Evolutionary conservation across 2,888 invertebrate genomes (phyloP), one percentile per base, ranked within the genome.

Genomic region (Archaeoteleia sp.): DNA sequence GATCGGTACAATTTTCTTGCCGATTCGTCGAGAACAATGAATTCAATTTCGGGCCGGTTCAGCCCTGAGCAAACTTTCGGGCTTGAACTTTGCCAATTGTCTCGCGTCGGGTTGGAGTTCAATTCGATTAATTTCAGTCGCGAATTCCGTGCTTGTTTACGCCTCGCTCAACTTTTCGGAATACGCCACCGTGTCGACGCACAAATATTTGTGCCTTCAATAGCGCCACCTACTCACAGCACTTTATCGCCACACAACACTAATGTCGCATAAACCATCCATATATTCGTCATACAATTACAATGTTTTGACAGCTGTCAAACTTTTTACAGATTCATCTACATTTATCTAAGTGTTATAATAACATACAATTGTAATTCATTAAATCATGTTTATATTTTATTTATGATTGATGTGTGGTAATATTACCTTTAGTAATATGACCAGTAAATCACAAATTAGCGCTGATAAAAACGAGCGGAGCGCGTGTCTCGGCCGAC

Each of bases 51-150:
- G n/a, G 17, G 29, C 12, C 17, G 30, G 2, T 35, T 51, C 46
- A 49, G 42, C 10, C 42, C 23, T 15, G 15, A 37, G 20, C 51
- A 27, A 60, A 60, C 35, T 51, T 43, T 30, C 43, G 29, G 34
- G 45, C 45, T 61, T 45, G 39, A 51, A 39, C 61, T 53, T 32
- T 9, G 30, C 27, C 42, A 35, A 58, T 58, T 42, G 49, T 43
- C 42, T 42, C 42, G 34, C 17, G 17, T 42, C 35, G 12, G 42
- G 6, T 32, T 40, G 30, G 20, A 40, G 48, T 48, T 49, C 42
- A 49, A 43, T 58, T 58, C 58, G 42, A 58, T 58, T 58, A 58
- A 49, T 58, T 58, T 49, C 13, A 34, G 32, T 58, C 25, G 32
- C 34, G 34, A 40, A 58, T 58, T 58, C 42, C 9, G 40, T 48